Percentiles rank a stretch among this genome's conserved stretches.
Evolutionary conservation across 1,140 invertebrate species (phyloP).

Genomic region (Polyergus mexicanus): DNA sequence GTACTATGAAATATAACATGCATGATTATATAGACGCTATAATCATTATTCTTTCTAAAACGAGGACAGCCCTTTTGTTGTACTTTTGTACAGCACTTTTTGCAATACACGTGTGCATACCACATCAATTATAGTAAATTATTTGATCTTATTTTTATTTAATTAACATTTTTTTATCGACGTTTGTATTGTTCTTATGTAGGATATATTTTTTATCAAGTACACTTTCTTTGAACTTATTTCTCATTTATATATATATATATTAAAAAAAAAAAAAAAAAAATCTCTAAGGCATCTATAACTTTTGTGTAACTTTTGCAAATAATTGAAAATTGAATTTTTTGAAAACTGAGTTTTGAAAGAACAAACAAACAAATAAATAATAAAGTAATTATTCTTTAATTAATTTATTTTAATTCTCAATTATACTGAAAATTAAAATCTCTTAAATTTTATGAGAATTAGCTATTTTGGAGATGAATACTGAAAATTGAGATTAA

Average conservation of each 20-base stretch:
- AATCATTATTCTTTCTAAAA: conserved; percentile 34
- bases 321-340: neutral
- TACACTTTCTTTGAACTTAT: neutral
- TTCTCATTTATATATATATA: neutral
- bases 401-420: too few species aligned
- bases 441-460: conserved; percentile 13
- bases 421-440: neutral
- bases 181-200: neutral
- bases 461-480: neutral
- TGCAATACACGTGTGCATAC: neutral
- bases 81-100: conserved; percentile 8
- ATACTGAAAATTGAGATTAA: conserved; percentile 9
- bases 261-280: too few species aligned
- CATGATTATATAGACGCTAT: neutral
- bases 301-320: neutral
- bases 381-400: too few species aligned
- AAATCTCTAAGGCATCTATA: neutral
- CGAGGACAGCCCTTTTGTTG: neutral
- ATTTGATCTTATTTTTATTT: neutral
- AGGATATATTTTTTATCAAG: neutral
- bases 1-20: neutral
- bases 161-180: neutral
- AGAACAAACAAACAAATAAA: too few species aligned
- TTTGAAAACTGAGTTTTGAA: too few species aligned
- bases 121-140: neutral